Conservation (phyloP, 2,113 vertebrate genomes). For the Nibea coibor region DNA sequence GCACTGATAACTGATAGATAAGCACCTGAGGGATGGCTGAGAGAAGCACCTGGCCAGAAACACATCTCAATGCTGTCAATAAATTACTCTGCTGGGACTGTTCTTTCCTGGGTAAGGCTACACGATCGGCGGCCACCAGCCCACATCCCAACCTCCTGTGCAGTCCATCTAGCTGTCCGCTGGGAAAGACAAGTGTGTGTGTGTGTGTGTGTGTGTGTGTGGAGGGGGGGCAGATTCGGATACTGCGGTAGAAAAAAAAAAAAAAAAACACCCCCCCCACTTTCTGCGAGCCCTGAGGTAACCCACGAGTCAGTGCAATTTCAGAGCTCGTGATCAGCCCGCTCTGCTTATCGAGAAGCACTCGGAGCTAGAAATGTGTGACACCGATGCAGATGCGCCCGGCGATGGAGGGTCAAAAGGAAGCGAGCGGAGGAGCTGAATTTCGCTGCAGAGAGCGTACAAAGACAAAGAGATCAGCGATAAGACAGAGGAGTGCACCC, state of each 20-base stretch:
- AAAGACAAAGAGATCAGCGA: constrained; percentile 80
- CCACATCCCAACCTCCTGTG: constrained; percentile 46
- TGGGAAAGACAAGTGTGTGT: constrained; percentile 43
- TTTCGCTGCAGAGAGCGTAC: constrained; percentile 57
- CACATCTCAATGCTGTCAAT: constrained; percentile 74
- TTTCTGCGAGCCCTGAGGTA: constrained; percentile 16
- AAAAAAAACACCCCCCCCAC: background rate
- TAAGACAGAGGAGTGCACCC: constrained; percentile 72
- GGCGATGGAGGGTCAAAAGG: constrained; percentile 52
- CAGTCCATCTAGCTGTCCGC: constrained; percentile 63
- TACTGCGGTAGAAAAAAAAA: constrained; percentile 52
- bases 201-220: background rate
- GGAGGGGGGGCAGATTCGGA: constrained; percentile 5
- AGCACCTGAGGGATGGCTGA: constrained; percentile 78
- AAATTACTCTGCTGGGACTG: constrained; percentile 70
- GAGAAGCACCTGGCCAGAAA: constrained; percentile 73
- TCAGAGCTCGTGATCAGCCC: constrained; percentile 43
- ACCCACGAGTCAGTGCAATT: constrained; percentile 52
- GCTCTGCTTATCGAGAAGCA: constrained; percentile 43
- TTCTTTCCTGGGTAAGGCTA: constrained; percentile 62
- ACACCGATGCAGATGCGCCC: constrained; percentile 65
- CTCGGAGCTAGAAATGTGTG: constrained; percentile 37
- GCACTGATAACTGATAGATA: constrained; percentile 78
- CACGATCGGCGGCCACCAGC: constrained; percentile 53
- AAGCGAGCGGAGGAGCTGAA: constrained; percentile 46